Evolutionary conservation across 2,797 vertebrate genomes (phyloP).

Genomic region (Amniataba percoides): DNA sequence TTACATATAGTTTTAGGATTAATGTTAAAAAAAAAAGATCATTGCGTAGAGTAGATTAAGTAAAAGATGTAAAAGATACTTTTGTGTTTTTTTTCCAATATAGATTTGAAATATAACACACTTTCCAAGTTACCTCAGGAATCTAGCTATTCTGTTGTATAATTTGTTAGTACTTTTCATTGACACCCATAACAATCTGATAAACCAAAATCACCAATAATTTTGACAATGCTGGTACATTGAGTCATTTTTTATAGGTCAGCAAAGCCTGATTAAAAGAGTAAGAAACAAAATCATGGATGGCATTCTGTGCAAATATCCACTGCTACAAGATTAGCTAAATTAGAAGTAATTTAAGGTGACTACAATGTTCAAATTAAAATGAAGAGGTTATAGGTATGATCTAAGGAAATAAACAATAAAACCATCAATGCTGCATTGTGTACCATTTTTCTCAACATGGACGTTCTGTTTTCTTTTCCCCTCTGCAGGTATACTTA

Average conservation of each 20-base stretch:
- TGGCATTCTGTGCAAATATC: too few species aligned
- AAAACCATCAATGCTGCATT: not conserved
- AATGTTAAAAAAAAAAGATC: not conserved
- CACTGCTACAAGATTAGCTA: too few species aligned
- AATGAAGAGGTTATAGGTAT: too few species aligned
- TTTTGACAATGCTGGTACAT: not conserved
- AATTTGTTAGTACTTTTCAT: not conserved
- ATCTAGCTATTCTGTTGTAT: not conserved
- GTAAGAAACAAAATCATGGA: not conserved
- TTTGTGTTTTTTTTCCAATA: too few species aligned
- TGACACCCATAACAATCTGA: not conserved
- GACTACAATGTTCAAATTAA: too few species aligned
- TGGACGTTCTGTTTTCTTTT: constrained; percentile 33
- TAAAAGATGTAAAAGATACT: too few species aligned
- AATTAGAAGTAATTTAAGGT: too few species aligned
- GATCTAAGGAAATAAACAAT: too few species aligned
- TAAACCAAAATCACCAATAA: not conserved
- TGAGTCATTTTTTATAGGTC: not conserved
- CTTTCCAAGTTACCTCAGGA: not conserved
- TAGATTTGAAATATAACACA: too few species aligned
- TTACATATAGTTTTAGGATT: not conserved
- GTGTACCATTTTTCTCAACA: constrained; percentile 12
- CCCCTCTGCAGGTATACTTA: constrained; percentile 78
- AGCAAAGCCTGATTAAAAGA: not conserved
- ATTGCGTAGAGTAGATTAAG: not conserved